Conservation (phyloP, 2,797 vertebrate species). For the Centropyge bicolor region DNA sequence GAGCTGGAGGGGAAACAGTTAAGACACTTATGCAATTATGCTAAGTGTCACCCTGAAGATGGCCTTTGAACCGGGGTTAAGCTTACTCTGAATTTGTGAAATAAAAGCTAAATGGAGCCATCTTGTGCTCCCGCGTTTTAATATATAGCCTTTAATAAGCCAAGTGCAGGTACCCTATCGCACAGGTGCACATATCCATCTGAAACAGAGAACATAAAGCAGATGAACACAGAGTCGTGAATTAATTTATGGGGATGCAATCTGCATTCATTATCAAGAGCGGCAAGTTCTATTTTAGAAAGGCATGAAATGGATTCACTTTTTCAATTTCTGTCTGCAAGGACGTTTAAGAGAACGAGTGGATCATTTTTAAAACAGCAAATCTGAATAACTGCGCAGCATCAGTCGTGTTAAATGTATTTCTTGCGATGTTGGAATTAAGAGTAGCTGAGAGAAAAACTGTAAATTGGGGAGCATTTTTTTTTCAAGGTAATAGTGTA, state of each 20-base stretch:
- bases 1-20: slow-evolving; percentile 85
- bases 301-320: slow-evolving; percentile 64
- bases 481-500: slow-evolving; percentile 37
- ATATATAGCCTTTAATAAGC: slow-evolving; percentile 88
- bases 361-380: slow-evolving; percentile 42
- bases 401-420: slow-evolving; percentile 11
- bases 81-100: slow-evolving; percentile 86
- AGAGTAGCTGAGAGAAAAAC: slow-evolving; percentile 16
- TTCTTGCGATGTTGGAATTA: slow-evolving; percentile 39
- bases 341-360: slow-evolving; percentile 61
- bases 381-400: slow-evolving; percentile 36
- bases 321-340: slow-evolving; percentile 65
- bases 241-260: slow-evolving; percentile 80
- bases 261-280: slow-evolving; percentile 82
- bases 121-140: slow-evolving; percentile 81
- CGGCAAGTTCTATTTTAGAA: slow-evolving; percentile 69
- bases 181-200: slow-evolving; percentile 82
- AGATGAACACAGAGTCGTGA: slow-evolving; percentile 77
- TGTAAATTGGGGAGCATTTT: slow-evolving; percentile 25
- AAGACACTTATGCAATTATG: slow-evolving; percentile 90
- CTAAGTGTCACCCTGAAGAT: slow-evolving; percentile 87
- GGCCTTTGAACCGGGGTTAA: slow-evolving; percentile 87
- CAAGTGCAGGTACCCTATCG: slow-evolving; percentile 81
- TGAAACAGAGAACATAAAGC: slow-evolving; percentile 84
- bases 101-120: slow-evolving; percentile 89